Evolutionary conservation across 2,888 invertebrate genomes (phyloP).

Genomic region (Oscheius sp.): DNA sequence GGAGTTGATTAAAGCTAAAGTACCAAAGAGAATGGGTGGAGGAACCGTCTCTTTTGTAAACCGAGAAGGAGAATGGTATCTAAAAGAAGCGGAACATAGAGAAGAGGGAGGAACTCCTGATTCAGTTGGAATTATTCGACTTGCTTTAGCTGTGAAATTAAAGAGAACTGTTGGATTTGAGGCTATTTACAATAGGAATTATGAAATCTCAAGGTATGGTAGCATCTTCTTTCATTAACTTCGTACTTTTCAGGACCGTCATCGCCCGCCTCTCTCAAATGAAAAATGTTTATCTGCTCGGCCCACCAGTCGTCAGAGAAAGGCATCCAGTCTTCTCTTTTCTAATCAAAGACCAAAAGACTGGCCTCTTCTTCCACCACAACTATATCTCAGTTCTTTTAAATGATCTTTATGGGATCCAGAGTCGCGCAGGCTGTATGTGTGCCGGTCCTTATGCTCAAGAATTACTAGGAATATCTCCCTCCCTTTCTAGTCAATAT

Average conservation of each 20-base stretch:
- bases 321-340: constrained; percentile 32
- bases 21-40: constrained; percentile 74
- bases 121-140: constrained; percentile 77
- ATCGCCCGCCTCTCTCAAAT: background rate
- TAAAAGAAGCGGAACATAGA: constrained; percentile 72
- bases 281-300: constrained; percentile 28
- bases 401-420: constrained; percentile 88
- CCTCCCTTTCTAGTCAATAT: constrained; percentile 79
- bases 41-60: constrained; percentile 76
- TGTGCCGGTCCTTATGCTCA: constrained; percentile 87
- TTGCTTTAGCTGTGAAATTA: constrained; percentile 85
- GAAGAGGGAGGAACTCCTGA: constrained; percentile 59
- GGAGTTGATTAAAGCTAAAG: constrained; percentile 74
- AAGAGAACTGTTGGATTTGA: constrained; percentile 83
- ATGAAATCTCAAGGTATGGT: constrained; percentile 66
- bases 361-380: constrained; percentile 84
- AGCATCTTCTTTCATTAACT: too few relatives aligned
- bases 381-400: constrained; percentile 86
- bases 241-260: background rate
- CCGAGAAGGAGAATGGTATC: constrained; percentile 73
- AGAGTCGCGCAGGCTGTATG: constrained; percentile 72
- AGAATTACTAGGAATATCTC: constrained; percentile 83
- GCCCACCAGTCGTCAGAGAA: constrained; percentile 20
- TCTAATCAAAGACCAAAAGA: constrained; percentile 7
- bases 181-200: constrained; percentile 77